phyloP scores from a whole-genome alignment of 2,797 vertebrate genomes.

The Phrynocephalus vlangalii region DNA sequence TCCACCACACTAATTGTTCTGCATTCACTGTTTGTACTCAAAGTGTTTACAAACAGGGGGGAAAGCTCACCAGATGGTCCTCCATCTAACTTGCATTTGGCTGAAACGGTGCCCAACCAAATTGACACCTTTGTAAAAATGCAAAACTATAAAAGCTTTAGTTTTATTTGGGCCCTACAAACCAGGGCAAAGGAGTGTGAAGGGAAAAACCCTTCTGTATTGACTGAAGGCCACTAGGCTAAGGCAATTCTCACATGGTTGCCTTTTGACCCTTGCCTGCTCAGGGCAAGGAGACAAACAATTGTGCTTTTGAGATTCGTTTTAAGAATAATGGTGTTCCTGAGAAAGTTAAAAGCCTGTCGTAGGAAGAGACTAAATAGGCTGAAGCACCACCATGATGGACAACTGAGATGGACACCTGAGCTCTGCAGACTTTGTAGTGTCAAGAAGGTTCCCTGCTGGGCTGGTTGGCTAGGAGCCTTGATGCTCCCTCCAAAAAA shows the following conservation, averaged over 20 bases:
- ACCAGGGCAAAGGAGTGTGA: not conserved
- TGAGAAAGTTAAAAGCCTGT: conserved; percentile 19
- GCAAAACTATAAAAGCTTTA: not conserved
- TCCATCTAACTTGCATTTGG: not conserved
- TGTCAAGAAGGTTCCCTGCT: not conserved
- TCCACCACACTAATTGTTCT: not conserved
- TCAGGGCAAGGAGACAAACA: not conserved
- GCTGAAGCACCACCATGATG: not conserved
- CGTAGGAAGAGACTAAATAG: not conserved
- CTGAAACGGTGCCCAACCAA: not conserved
- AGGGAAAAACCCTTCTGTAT: not conserved
- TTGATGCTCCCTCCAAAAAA: too few species aligned
- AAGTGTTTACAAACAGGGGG: too few species aligned
- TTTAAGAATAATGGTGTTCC: not conserved
- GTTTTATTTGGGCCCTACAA: too few species aligned
- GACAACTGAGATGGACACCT: not conserved
- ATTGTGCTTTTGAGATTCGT: not conserved
- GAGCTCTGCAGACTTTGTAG: not conserved
- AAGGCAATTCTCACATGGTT: not conserved
- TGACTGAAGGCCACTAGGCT: not conserved
- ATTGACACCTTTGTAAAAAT: not conserved
- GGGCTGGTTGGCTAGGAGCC: not conserved
- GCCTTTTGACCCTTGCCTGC: not conserved
- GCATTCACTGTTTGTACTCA: not conserved
- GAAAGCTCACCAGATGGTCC: not conserved